Evolutionary conservation across 2,113 vertebrate genomes (phyloP).

Genomic region (Misgurnus mizolepis): DNA sequence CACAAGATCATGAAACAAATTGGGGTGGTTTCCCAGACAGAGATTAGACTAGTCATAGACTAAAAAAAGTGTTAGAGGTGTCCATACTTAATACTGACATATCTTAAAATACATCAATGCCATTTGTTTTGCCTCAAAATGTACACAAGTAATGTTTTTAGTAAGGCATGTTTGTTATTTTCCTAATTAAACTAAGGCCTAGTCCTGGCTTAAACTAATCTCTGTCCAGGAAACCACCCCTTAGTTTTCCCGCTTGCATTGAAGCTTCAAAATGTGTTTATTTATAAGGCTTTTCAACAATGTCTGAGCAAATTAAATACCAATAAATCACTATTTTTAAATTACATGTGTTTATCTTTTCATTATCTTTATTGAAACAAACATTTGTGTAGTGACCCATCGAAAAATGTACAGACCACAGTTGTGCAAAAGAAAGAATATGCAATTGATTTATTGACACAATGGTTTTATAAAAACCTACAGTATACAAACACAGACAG

Average conservation of each 20-base stretch:
- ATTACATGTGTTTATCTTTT: background rate
- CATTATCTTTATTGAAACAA: background rate
- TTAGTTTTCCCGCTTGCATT: background rate
- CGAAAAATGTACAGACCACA: background rate
- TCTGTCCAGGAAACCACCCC: background rate
- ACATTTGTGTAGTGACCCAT: too few relatives aligned
- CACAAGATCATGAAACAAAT: background rate
- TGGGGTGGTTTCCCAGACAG: background rate
- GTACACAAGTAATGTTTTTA: too few relatives aligned
- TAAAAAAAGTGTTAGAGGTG: too few relatives aligned
- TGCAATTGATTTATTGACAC: slow-evolving; percentile 40
- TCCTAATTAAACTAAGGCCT: too few relatives aligned
- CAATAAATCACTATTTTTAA: slow-evolving; percentile 41
- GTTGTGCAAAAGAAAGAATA: slow-evolving; percentile 10
- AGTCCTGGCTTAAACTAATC: too few relatives aligned
- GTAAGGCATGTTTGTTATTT: too few relatives aligned
- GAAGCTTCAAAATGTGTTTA: slow-evolving; percentile 1
- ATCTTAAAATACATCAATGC: too few relatives aligned
- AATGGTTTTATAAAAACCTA: slow-evolving; percentile 38
- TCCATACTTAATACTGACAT: too few relatives aligned
- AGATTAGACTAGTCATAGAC: too few relatives aligned
- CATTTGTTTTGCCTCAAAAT: too few relatives aligned
- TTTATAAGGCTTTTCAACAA: slow-evolving; percentile 35
- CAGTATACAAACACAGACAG: slow-evolving; percentile 6
- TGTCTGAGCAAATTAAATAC: slow-evolving; percentile 26